A percentile compares a stretch with the other conserved stretches of the same genome.
These are phyloP conservation scores for Lysandra coridon DNA, from an alignment of 2,888 invertebrate species.

Conservation along the genomic window DNA sequence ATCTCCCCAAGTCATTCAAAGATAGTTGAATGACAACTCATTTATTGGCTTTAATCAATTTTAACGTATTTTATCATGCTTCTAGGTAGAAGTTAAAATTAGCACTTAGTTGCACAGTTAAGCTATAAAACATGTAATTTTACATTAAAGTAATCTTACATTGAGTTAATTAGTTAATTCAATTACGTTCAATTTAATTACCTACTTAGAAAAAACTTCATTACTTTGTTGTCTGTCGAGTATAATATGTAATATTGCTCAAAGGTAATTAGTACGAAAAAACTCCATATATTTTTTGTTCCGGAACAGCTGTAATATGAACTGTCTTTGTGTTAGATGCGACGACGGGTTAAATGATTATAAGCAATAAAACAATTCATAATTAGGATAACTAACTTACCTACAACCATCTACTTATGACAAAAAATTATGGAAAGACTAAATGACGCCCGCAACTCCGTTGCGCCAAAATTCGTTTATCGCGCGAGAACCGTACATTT, in stretches of 20 bases:
- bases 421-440: not conserved
- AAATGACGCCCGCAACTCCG: no score
- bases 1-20: no score
- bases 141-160: not conserved
- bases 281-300: conserved; percentile 22
- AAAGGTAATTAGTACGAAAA: not conserved
- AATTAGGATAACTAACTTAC: not conserved
- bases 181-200: not conserved
- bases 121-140: not conserved
- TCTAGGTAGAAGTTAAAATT: not conserved
- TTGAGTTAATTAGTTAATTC: not conserved
- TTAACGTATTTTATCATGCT: not conserved
- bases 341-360: conserved; percentile 23
- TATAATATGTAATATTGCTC: not conserved
- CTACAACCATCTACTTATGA: not conserved
- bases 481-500: no score
- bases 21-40: no score
- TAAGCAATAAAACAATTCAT: conserved; percentile 11
- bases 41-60: no score
- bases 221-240: not conserved
- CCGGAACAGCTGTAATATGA: not conserved
- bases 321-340: not conserved
- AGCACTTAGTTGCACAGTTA: not conserved
- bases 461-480: not conserved
- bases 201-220: not conserved